These are phyloP conservation scores for Siniperca undulata DNA, from an alignment of 2,797 vertebrate species.

Conservation along the genomic window DNA sequence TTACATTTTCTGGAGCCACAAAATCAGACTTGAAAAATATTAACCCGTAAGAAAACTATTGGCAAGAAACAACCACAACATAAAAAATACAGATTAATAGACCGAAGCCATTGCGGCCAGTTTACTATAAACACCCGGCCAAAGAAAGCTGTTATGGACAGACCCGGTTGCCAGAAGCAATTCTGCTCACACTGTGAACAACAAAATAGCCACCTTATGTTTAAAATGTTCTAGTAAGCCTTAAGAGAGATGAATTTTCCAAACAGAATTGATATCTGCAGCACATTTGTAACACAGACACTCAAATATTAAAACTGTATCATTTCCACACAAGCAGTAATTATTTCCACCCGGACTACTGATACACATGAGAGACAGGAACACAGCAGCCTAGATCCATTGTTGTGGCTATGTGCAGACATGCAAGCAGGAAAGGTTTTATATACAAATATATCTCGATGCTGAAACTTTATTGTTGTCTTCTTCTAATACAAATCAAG, in stretches of 20 bases:
- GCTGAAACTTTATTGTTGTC: conserved; percentile 1
- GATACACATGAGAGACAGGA: conserved; percentile 26
- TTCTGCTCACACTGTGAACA: conserved; percentile 27
- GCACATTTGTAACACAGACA: conserved; percentile 28
- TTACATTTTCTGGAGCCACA: background rate
- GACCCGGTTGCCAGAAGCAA: conserved; percentile 32
- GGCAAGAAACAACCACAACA: conserved; percentile 11
- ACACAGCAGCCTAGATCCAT: conserved; percentile 17
- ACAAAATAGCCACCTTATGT: conserved; percentile 12
- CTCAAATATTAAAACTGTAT: conserved; percentile 27
- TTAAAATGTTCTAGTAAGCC: conserved; percentile 16
- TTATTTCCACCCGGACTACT: conserved; percentile 39
- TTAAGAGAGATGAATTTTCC: background rate
- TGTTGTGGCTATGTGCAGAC: background rate
- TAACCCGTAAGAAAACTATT: conserved; percentile 1
- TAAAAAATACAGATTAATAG: conserved; percentile 1
- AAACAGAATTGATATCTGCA: conserved; percentile 25
- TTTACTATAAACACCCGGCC: background rate
- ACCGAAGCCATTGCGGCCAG: background rate
- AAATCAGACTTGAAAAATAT: conserved; percentile 12
- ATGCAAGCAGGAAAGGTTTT: conserved; percentile 16
- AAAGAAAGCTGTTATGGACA: conserved; percentile 10
- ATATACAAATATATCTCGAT: conserved; percentile 33
- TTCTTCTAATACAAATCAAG: conserved; percentile 35
- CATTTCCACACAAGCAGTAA: conserved; percentile 28